Conservation (phyloP, 2,888 invertebrate species). For the Meteorus cinctellus region DNA sequence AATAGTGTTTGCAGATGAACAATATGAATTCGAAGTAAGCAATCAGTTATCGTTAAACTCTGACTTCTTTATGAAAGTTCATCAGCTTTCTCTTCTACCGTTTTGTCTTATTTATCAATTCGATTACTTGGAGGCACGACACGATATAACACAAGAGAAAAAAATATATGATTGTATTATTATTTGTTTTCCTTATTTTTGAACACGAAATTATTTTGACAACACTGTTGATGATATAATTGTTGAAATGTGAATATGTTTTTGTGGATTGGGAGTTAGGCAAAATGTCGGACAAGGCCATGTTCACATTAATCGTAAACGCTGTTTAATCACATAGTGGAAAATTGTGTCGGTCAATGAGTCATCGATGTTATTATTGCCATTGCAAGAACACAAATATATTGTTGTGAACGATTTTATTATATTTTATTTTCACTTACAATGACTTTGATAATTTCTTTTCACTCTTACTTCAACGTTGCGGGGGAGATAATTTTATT, state of each 20-base stretch:
- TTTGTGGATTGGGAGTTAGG: not conserved
- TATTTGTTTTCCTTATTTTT: not conserved
- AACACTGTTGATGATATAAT: not conserved
- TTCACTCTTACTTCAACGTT: constrained; percentile 22
- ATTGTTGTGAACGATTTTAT: constrained; percentile 17
- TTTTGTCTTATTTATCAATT: not conserved
- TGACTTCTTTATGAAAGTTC: not conserved
- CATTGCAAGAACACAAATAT: not conserved
- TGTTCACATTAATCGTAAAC: not conserved
- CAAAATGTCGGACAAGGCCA: constrained; percentile 37
- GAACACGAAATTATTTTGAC: not conserved
- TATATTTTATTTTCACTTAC: constrained; percentile 27
- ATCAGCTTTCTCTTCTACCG: not conserved
- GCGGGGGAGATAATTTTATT: constrained; percentile 37
- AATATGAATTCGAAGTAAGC: not conserved
- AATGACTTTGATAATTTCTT: constrained; percentile 21
- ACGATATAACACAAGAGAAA: not conserved
- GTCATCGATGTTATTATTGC: not conserved
- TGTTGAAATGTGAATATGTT: not conserved
- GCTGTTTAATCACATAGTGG: constrained; percentile 13
- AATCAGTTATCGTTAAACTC: not conserved
- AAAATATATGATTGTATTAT: not conserved
- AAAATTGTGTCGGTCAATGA: constrained; percentile 26
- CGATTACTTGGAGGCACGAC: not conserved
- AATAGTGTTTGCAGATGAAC: not conserved